Evolutionary conservation across 1,140 invertebrate species (phyloP).

Genomic region (Phortica variegata): DNA sequence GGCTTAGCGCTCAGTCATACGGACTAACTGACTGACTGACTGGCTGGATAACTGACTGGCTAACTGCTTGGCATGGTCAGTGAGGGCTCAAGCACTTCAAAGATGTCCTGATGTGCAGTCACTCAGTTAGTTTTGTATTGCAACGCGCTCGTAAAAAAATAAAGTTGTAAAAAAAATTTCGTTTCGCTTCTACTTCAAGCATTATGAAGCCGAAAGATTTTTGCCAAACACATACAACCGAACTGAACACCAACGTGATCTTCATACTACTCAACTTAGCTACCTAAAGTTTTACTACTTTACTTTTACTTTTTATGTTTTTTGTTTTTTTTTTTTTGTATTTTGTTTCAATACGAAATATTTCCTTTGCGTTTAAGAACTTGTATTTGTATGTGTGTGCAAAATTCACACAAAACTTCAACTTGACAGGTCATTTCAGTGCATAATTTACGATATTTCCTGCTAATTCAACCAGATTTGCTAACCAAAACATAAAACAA

Average conservation of each 20-base stretch:
- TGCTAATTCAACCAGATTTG: no score
- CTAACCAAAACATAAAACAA: no score
- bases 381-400: not conserved
- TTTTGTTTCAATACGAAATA: slow-evolving; percentile 31
- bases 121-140: slow-evolving; percentile 28
- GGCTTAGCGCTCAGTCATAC: slow-evolving; percentile 23
- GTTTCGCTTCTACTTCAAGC: slow-evolving; percentile 25
- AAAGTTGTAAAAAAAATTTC: slow-evolving; percentile 52
- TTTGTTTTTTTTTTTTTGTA: slow-evolving; percentile 28
- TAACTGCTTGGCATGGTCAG: not conserved
- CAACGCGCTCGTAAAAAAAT: slow-evolving; percentile 45
- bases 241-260: no score
- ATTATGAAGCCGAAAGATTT: no score
- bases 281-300: slow-evolving; percentile 30
- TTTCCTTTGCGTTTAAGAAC: slow-evolving; percentile 9
- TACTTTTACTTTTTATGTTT: slow-evolving; percentile 43
- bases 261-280: no score
- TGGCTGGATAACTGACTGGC: not conserved
- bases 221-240: no score
- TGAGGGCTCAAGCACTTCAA: slow-evolving; percentile 12
- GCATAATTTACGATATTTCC: slow-evolving; percentile 47
- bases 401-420: slow-evolving; percentile 12
- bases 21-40: slow-evolving; percentile 7
- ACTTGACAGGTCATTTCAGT: slow-evolving; percentile 41
- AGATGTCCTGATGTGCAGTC: not conserved